Base-by-base conservation (phyloP, 2,888 invertebrate genomes). In the Oscheius sp. region DNA sequence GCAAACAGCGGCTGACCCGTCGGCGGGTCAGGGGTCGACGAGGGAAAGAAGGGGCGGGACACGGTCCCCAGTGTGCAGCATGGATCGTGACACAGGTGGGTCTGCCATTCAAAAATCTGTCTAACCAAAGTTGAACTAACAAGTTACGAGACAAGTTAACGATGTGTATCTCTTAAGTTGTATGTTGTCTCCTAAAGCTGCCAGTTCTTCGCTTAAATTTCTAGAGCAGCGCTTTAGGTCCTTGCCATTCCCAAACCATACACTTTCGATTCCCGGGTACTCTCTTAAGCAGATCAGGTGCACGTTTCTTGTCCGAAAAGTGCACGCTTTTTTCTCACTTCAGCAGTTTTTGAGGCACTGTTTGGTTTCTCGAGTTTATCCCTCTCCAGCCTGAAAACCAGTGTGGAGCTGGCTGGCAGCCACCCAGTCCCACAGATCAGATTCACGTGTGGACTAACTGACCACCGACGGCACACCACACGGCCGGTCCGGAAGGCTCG, bases 61-160 rank as follows among this genome's bases (percentile, higher is more conserved):
- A 68, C 68, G 68, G 63, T 51, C 68, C 68, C 51, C 68, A 68
- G 70, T 57, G 73, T 59, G 73, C 62, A 65, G 63, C 73, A 73
- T 73, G 73, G 73, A 73, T 53, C 73, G 73, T 32, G 73, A 73
- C 50, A 73, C 73, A 73, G 73, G 73, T 73, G 62, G 59, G 73
- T 68, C 21, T 58, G 63, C 63, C 63, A 68, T 68, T 55, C 68
- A 42, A 33, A 55, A 42, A 57, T 50, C 58, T 42, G 10, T 10
- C 59, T 70, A 70, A 70, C 48, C 33, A 70, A n/a, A 70, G 70
- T 70, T 42, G 5, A 37, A 57, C 70, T 70, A 70, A 70, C 53
- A 51, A 66, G 63, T 63, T 35, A 53, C 3, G 53, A 11, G 42
- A 42, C 42, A 42, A 42, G 42, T 42, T 5, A 42, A 42, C 42